These are phyloP conservation scores for Thunnus albacares DNA, from an alignment of 2,797 vertebrate genomes.

Conservation along the genomic window DNA sequence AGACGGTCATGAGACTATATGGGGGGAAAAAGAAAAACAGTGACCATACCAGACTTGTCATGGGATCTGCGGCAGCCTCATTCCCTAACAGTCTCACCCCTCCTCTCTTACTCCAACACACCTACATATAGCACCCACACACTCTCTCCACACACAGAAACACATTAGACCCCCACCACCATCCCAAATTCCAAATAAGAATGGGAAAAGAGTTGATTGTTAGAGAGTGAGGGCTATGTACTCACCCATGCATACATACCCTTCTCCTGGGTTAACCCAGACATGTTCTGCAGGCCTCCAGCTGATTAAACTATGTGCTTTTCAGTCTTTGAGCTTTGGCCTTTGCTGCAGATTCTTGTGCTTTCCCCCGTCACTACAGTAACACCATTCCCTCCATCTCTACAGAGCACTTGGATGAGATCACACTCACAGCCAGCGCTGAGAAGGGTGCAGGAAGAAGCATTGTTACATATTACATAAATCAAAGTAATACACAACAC, in stretches of 20 bases:
- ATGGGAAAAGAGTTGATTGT: slow-evolving; percentile 14
- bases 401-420: slow-evolving; percentile 1
- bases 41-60: slow-evolving; percentile 66
- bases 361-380: slow-evolving; percentile 53
- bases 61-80: slow-evolving; percentile 71
- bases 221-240: slow-evolving; percentile 6
- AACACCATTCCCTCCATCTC: slow-evolving; percentile 41
- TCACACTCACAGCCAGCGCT: slow-evolving; percentile 15
- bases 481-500: neutral
- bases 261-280: slow-evolving; percentile 50
- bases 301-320: slow-evolving; percentile 62
- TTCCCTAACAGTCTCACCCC: slow-evolving; percentile 48
- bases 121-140: slow-evolving; percentile 35
- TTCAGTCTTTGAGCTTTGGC: slow-evolving; percentile 64
- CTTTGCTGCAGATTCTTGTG: slow-evolving; percentile 46
- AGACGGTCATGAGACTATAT: slow-evolving; percentile 65
- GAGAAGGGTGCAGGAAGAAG: slow-evolving; percentile 11
- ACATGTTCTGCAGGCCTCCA: slow-evolving; percentile 59
- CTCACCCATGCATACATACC: slow-evolving; percentile 21
- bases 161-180: slow-evolving; percentile 38
- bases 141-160: slow-evolving; percentile 18
- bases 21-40: slow-evolving; percentile 47
- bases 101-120: slow-evolving; percentile 40
- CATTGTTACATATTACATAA: neutral
- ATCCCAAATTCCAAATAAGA: slow-evolving; percentile 40